phyloP scores from a whole-genome alignment of 2,113 vertebrate species.

The Morone chrysops region DNA sequence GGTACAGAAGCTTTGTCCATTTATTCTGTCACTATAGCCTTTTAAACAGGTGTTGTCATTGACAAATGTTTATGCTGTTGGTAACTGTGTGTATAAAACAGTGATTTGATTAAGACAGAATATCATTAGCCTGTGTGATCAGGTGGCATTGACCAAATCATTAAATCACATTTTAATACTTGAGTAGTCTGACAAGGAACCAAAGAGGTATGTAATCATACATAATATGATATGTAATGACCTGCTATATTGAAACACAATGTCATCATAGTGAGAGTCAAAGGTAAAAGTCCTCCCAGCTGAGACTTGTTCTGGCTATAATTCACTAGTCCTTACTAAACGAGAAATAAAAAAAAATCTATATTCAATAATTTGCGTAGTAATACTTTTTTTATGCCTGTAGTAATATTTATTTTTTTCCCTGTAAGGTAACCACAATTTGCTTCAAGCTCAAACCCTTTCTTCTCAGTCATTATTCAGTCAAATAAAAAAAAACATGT shows the following conservation, averaged over 20 bases:
- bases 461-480: background rate
- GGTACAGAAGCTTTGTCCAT: background rate
- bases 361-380: background rate
- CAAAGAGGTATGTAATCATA: background rate
- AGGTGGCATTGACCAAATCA: background rate
- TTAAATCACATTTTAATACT: constrained; percentile 1
- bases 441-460: background rate
- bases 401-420: too few species aligned
- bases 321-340: background rate
- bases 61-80: background rate
- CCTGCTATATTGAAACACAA: background rate
- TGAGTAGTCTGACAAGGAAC: background rate
- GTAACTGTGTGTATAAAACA: background rate
- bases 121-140: background rate
- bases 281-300: background rate
- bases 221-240: too few species aligned
- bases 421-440: background rate
- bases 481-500: background rate
- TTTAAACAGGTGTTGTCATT: background rate
- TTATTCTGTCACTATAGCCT: background rate
- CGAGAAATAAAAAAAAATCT: background rate
- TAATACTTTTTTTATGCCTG: too few species aligned
- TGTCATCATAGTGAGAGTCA: background rate
- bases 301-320: background rate
- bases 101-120: background rate